These are phyloP conservation scores for Pseudorasbora parva DNA, from an alignment of 2,113 vertebrate genomes.

Conservation along the genomic window DNA sequence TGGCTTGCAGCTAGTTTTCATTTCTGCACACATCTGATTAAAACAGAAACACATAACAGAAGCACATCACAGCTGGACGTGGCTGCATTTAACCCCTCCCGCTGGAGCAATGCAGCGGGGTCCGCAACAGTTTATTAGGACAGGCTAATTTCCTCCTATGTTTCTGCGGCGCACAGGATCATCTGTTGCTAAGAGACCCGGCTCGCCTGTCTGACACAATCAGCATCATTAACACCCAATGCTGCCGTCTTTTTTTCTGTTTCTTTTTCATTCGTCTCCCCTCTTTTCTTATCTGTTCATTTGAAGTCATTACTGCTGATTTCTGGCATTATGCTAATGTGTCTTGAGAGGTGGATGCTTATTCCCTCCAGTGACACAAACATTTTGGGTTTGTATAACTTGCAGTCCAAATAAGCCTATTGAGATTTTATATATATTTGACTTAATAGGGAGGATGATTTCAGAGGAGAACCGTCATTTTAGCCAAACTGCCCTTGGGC, in stretches of 20 bases:
- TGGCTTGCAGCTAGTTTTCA: slow-evolving; percentile 23
- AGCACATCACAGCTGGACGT: neutral
- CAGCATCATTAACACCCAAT: slow-evolving; percentile 70
- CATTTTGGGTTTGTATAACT: neutral
- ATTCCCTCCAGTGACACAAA: neutral
- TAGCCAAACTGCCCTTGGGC: neutral
- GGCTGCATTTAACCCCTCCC: slow-evolving; percentile 55
- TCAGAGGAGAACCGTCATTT: neutral
- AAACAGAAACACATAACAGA: slow-evolving; percentile 42
- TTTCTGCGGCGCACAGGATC: slow-evolving; percentile 65
- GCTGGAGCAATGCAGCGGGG: neutral
- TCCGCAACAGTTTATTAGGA: slow-evolving; percentile 68
- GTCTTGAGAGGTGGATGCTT: neutral
- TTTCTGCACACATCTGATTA: slow-evolving; percentile 32
- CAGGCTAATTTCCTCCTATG: slow-evolving; percentile 73
- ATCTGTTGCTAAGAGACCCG: slow-evolving; percentile 77
- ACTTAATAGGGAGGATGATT: neutral
- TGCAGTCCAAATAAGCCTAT: neutral
- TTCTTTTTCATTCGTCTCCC: neutral
- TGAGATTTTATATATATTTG: neutral
- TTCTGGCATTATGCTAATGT: neutral
- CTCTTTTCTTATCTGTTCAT: neutral
- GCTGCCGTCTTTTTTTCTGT: slow-evolving; percentile 2
- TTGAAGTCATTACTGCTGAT: slow-evolving; percentile 40
- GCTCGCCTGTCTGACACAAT: slow-evolving; percentile 74